These are phyloP conservation scores for Palythoa grandiflora DNA, from an alignment of 92 coral and sea anemone genomes.

Conservation along the genomic window DNA sequence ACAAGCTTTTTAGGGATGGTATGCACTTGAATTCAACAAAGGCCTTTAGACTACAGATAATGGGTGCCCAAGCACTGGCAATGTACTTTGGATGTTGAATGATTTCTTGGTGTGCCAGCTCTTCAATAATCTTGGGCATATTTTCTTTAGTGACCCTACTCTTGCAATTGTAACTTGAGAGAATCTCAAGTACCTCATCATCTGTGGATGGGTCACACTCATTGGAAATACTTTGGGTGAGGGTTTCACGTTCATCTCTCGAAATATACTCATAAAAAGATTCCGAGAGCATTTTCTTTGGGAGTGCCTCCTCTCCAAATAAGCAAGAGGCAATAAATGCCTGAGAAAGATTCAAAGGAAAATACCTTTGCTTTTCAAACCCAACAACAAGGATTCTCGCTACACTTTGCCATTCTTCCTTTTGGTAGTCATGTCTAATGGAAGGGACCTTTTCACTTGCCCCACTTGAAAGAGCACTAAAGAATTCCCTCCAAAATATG, in stretches of 20 bases:
- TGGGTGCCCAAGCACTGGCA: constrained; percentile 56
- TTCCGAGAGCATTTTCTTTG: constrained; percentile 22
- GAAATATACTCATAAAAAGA: constrained; percentile 41
- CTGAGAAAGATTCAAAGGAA: constrained; percentile 34
- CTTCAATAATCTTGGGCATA: constrained; percentile 38
- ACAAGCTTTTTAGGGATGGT: constrained; percentile 8
- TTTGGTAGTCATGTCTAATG: constrained; percentile 60
- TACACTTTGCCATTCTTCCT: constrained; percentile 43
- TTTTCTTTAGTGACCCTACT: constrained; percentile 39
- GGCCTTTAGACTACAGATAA: constrained; percentile 17
- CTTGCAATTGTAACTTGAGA: constrained; percentile 56
- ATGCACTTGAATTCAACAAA: constrained; percentile 23
- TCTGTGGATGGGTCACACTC: constrained; percentile 57
- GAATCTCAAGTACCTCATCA: constrained; percentile 50
- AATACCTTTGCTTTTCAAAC: constrained; percentile 10
- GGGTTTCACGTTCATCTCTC: constrained; percentile 53
- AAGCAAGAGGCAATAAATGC: constrained; percentile 44
- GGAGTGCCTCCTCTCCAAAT: constrained; percentile 28
- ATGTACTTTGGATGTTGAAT: constrained; percentile 56
- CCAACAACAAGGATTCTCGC: constrained; percentile 46
- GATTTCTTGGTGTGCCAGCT: constrained; percentile 58
- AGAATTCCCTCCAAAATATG: constrained; percentile 56
- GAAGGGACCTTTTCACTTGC: constrained; percentile 54
- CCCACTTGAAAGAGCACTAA: constrained; percentile 49
- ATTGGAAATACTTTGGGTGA: constrained; percentile 20